Base-by-base conservation (phyloP, 2,113 vertebrate genomes). In the Hippolais icterina region DNA sequence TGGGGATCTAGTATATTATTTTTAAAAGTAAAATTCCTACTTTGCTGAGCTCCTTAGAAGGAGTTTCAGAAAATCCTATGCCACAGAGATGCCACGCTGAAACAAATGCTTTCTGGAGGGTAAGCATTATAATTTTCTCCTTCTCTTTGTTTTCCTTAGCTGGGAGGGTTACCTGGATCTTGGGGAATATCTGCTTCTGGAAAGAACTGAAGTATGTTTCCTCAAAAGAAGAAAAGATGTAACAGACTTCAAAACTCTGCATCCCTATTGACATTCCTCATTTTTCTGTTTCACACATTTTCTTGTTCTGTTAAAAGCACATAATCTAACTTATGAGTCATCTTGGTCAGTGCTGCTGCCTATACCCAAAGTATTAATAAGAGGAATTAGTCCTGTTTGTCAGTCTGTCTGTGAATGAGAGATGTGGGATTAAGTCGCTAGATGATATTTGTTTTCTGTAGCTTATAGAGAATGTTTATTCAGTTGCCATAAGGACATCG, bases 381-480 rank as follows among this genome's bases (percentile, higher is more conserved):
- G 37, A 74, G 84, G 87, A 93, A 96, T 95, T 94, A 93, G 65
- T 69, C 46, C 59, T 95, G 78, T 93, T 95, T 94, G 87, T 95
- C 87, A 66, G 82, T 94, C 66, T 90, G 81, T 93, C 95, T 90
- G 82, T 80, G 96, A 93, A 91, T 91, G 85, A 94, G 46, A 90
- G 89, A 76, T 11, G 3, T 66, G 49, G 88, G 92, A 94, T 93
- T 94, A 96, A 91, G 78, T 74, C 3, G 0, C 63, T 88, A 29
- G 87, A 83, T 90, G 63, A 39, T 90, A 80, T 95, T 96, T 96
- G 87, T 95, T 95, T 96, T 93, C 79, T 0, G 0, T 88, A 91
- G 63, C 28, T 95, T 86, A 90, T 42, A 56, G 46, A 72, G 77
- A 72, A 90, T 77, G 59, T 94, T 94, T 93, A 50, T 87, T 91